Percentiles rank a stretch among this genome's conserved stretches.
phyloP scores from a whole-genome alignment of 2,888 invertebrate genomes.

The Drosophila meridiana region DNA sequence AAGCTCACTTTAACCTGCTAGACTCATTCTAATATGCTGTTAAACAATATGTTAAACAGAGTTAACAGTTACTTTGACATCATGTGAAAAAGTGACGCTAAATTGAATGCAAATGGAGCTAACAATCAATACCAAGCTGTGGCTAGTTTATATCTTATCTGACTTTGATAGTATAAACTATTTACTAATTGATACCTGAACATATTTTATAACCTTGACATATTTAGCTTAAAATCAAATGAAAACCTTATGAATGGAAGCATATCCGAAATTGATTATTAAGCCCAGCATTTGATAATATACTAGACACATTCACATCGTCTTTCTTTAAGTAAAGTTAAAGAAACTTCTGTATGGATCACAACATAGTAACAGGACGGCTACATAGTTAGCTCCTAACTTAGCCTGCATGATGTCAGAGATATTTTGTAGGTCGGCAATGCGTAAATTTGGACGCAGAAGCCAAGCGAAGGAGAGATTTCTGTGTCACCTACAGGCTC shows the following conservation, averaged over 20 bases:
- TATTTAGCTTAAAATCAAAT: not conserved
- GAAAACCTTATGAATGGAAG: not conserved
- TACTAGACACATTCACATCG: too few relatives aligned
- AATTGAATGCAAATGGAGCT: not conserved
- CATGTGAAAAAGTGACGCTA: not conserved
- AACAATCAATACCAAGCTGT: not conserved
- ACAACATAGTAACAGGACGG: not conserved
- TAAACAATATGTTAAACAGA: not conserved
- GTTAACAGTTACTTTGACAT: not conserved
- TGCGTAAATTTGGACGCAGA: not conserved
- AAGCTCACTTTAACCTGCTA: not conserved
- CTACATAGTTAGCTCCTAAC: not conserved
- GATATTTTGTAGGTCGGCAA: not conserved
- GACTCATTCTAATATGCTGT: too few relatives aligned
- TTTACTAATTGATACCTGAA: not conserved
- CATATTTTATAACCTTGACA: not conserved
- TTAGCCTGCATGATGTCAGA: constrained; percentile 10
- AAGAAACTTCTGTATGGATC: not conserved
- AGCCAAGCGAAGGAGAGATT: not conserved
- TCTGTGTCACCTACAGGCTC: constrained; percentile 25
- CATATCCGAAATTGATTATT: not conserved
- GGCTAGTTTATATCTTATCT: not conserved
- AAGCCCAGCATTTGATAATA: too few relatives aligned
- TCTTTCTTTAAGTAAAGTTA: not conserved
- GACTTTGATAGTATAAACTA: not conserved